Evolutionary conservation across 2,113 vertebrate genomes (phyloP), one percentile per base, ranked within the genome.

Genomic region (Cyphomyrus plagiostoma): DNA sequence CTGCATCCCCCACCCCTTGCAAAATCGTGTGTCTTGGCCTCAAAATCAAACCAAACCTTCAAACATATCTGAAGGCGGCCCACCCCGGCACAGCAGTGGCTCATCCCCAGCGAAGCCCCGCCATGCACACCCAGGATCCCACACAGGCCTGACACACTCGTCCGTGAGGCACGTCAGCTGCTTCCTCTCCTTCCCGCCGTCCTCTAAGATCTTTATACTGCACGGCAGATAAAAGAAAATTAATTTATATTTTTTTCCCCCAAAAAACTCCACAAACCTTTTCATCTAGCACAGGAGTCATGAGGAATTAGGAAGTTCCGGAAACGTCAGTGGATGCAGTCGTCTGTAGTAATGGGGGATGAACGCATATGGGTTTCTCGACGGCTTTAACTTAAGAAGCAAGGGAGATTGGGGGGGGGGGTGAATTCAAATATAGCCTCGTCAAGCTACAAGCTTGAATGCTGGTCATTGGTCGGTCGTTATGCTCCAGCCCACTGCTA

Each of bases 81-180:
- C 6, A 3, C 3, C 80, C 39, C 39, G 4, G 80, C 52, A 74
- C 56, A 90, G 53, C 39, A 17, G 4, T 19, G 19, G 11, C 42
- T 86, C 84, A 26, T 53, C 50, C 53, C 26, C 2, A 11, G 48
- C 50, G 19, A 26, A 4, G n/a, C 8, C 21, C 50, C 56, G 89
- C 83, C 91, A 92, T 91, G 92, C 91, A 93, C 89, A 92, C 90
- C 89, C 91, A 82, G 86, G 80, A 91, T 46, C 26, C 80, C 42
- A 62, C 17, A 7, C 77, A 13, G 58, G 5, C 23, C 74, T 87
- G 62, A 77, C 89, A 90, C 89, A 92, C 91, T 91, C 88, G 85
- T 91, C 93, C 91, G 17, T 92, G 89, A 91, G 92, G 91, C 91
- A 93, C 49, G 80, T 83, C 90, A 90, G 92, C 90, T 91, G 86